Evolutionary conservation across 2,797 vertebrate species (phyloP), one percentile per base, ranked within the genome.

Genomic region (Sphaeramia orbicularis): DNA sequence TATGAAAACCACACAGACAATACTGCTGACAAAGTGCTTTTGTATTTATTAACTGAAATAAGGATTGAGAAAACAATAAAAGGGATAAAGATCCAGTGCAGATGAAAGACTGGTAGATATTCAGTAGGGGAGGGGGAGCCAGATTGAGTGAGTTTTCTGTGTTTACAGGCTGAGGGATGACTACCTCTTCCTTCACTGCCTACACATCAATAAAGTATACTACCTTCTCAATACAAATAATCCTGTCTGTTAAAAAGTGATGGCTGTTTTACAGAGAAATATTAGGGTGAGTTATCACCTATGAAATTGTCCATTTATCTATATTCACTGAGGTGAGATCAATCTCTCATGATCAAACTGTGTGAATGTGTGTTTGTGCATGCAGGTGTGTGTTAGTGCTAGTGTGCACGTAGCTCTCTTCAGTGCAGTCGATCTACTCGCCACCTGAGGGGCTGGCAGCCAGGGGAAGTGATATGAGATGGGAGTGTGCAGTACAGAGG

Each of bases 221-320:
- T 35, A 55, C 42, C 21, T 80, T 81, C 65, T 74, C 73, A 80
- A 80, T 77, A 87, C 83, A 90, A 86, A 86, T 59, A 78, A 48
- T 64, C 72, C 70, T 74, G 83, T 73, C 80, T 73, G 74, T 86
- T 76, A 77, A 71, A 69, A 76, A 51, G 69, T 76, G 75, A 81
- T 58, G 75, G 68, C 78, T 82, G 44, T 60, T 79, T 82, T 78
- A 78, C 66, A 37, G 65, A 78, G 78, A 77, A 64, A 85, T 71
- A 75, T 44, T 70, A 79, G 49, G 19, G 12, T 52, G 63, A 83
- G 81, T 86, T 88, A 83, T 83, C 48, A 54, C 56, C 52, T 60
- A 65, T 54, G 51, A 85, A 87, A 89, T 71, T 78, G 83, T 38
- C 76, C 83, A 78, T 87, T 86, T 75, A 87, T 83, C 80, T 62